phyloP scores from a whole-genome alignment of 2,888 invertebrate genomes.

The Patella caerulea region DNA sequence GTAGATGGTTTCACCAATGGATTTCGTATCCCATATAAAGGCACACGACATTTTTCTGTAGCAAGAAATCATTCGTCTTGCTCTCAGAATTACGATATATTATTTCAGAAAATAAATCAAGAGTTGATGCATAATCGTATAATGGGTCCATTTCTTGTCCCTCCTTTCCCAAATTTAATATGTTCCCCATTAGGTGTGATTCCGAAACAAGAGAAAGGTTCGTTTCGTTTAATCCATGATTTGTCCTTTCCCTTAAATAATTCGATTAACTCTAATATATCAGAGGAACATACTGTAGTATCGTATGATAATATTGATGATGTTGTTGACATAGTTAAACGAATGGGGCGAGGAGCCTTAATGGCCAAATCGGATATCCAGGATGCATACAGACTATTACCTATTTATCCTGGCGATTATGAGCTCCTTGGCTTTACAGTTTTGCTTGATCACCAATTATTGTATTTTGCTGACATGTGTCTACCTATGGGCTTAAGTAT shows the following conservation, averaged over 20 bases:
- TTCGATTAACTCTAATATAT: too few relatives aligned
- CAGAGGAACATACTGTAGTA: too few relatives aligned
- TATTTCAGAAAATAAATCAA: not conserved
- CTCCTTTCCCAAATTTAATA: not conserved
- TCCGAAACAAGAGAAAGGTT: not conserved
- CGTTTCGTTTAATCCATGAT: not conserved
- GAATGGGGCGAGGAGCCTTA: too few relatives aligned
- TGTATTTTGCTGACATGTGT: conserved; percentile 7
- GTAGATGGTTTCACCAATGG: too few relatives aligned
- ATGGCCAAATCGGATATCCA: too few relatives aligned
- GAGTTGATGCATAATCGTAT: not conserved
- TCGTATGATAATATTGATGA: too few relatives aligned
- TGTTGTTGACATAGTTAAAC: too few relatives aligned
- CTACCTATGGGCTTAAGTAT: conserved; percentile 11
- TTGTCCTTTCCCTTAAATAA: not conserved
- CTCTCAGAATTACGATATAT: not conserved
- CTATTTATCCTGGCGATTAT: too few relatives aligned
- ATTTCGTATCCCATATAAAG: too few relatives aligned
- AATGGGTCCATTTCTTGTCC: not conserved
- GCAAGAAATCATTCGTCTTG: not conserved
- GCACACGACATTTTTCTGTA: not conserved
- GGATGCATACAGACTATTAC: too few relatives aligned
- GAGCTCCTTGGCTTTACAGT: not conserved
- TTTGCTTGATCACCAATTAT: not conserved
- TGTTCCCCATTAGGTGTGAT: not conserved